These are phyloP conservation scores for Poeciliopsis presidionis DNA, from an alignment of 2,797 vertebrate species.

Conservation along the genomic window DNA sequence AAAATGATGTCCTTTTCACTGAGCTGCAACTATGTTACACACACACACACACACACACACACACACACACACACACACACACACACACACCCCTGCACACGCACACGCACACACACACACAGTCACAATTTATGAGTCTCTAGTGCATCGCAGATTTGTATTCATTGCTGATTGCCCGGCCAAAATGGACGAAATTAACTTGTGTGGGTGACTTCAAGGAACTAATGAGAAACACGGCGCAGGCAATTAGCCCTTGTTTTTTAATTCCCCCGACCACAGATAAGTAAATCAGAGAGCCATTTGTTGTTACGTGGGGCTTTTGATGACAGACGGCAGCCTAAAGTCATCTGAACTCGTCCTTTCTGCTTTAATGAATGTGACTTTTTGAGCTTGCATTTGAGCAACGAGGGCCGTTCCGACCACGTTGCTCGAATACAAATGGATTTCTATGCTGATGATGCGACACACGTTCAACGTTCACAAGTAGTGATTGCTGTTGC, in stretches of 20 bases:
- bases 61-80: background rate
- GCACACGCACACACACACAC: background rate
- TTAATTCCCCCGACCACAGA: constrained; percentile 52
- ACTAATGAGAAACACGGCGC: constrained; percentile 34
- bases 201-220: constrained; percentile 43
- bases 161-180: constrained; percentile 14
- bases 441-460: background rate
- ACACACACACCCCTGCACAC: background rate
- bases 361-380: constrained; percentile 56
- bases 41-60: background rate
- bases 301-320: constrained; percentile 50
- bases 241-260: constrained; percentile 41
- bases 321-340: constrained; percentile 36
- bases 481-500: background rate
- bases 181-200: constrained; percentile 31
- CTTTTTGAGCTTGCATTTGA: constrained; percentile 44
- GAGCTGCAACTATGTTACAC: background rate
- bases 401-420: constrained; percentile 14
- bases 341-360: constrained; percentile 46
- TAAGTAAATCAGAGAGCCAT: constrained; percentile 56
- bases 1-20: background rate
- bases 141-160: constrained; percentile 9
- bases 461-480: background rate
- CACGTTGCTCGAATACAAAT: constrained; percentile 21
- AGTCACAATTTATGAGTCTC: background rate